Conservation (phyloP, 2,888 invertebrate species). For the Drosophila robusta region DNA sequence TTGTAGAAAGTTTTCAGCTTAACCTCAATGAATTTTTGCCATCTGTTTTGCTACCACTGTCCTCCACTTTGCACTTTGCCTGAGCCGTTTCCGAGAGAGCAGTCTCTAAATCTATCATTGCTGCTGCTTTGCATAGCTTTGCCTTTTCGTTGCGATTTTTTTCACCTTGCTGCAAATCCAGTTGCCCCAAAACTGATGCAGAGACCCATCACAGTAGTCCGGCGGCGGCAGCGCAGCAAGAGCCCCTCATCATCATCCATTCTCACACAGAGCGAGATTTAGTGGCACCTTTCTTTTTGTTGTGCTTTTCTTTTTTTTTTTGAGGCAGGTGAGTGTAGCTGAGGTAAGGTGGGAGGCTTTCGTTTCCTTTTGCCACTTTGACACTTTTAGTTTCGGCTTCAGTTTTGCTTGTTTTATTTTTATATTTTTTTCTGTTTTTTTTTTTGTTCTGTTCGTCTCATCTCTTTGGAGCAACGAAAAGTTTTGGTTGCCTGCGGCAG, state of each 20-base stretch:
- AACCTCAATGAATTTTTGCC: constrained; percentile 32
- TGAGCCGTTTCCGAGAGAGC: constrained; percentile 7
- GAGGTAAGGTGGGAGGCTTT: constrained; percentile 10
- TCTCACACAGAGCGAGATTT: constrained; percentile 52
- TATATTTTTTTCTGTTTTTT: constrained; percentile 18
- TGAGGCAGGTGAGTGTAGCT: constrained; percentile 5
- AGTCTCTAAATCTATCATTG: constrained; percentile 48
- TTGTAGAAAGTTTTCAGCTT: constrained; percentile 26
- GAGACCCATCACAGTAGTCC: constrained; percentile 14
- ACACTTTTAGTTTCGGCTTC: constrained; percentile 72
- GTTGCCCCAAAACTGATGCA: constrained; percentile 14
- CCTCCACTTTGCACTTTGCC: constrained; percentile 2
- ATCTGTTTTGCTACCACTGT: constrained; percentile 27
- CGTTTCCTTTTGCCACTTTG: constrained; percentile 70
- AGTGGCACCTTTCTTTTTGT: constrained; percentile 42
- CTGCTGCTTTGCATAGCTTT: constrained; percentile 28
- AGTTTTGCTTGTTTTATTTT: constrained; percentile 41
- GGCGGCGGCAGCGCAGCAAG: not conserved
- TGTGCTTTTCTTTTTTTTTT: constrained; percentile 13
- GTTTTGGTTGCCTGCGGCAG: constrained; percentile 70
- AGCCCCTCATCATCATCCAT: constrained; percentile 40
- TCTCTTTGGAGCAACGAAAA: constrained; percentile 47
- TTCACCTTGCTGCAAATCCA: constrained; percentile 31
- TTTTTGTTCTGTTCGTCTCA: constrained; percentile 9
- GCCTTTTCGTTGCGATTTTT: constrained; percentile 23